Evolutionary conservation across 2,888 invertebrate species (phyloP).

Genomic region (Andrena flavipes): DNA sequence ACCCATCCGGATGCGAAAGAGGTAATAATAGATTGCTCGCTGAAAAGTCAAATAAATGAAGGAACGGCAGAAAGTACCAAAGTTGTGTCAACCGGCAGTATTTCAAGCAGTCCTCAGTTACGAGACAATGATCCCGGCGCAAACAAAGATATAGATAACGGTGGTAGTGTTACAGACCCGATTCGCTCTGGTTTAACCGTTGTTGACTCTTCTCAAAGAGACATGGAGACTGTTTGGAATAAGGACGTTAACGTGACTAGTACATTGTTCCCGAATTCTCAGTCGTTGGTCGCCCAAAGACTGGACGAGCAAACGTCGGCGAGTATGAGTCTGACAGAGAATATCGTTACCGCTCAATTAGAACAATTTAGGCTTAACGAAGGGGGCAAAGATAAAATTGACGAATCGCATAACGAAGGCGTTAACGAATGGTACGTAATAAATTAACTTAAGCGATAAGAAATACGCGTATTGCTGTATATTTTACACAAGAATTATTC

Average conservation of each 20-base stretch:
- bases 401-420: constrained; percentile 12
- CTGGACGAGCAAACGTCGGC: constrained; percentile 59
- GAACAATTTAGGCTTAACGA: constrained; percentile 44
- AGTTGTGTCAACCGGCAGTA: constrained; percentile 13
- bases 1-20: constrained; percentile 13
- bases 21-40: not conserved
- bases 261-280: constrained; percentile 55
- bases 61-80: constrained; percentile 9
- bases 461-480: not conserved
- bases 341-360: constrained; percentile 47
- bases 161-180: not conserved
- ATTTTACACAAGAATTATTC: constrained; percentile 1
- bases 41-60: constrained; percentile 31
- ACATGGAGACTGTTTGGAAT: constrained; percentile 56
- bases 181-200: not conserved
- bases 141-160: constrained; percentile 26
- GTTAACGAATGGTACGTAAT: constrained; percentile 47
- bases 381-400: constrained; percentile 14
- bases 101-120: constrained; percentile 23
- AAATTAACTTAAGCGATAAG: not conserved
- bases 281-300: constrained; percentile 37
- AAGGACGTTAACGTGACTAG: constrained; percentile 23
- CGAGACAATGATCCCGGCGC: constrained; percentile 7
- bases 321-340: constrained; percentile 54
- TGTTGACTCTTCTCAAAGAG: constrained; percentile 6